Conservation (phyloP, 2,888 invertebrate species). For the Dilophus febrilis region DNA sequence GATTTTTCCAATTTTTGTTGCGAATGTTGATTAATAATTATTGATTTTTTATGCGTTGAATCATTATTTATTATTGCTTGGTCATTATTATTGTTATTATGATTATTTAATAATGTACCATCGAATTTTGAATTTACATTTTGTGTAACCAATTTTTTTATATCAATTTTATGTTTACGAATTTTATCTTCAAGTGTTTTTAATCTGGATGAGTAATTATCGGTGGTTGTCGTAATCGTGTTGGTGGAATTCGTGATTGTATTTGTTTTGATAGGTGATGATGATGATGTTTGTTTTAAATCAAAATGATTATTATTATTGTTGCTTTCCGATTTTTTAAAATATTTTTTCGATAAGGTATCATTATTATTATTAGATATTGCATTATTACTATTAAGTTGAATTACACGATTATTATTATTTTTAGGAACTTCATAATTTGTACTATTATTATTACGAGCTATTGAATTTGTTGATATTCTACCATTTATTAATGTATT, state of each 20-base stretch:
- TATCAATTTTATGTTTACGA: constrained; percentile 19
- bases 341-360: background rate
- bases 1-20: background rate
- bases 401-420: no score
- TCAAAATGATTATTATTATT: background rate
- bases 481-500: no score
- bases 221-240: no score
- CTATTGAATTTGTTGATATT: background rate
- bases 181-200: constrained; percentile 19
- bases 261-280: no score
- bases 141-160: constrained; percentile 15
- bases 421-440: background rate
- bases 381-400: no score
- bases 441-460: background rate
- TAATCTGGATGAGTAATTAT: constrained; percentile 18
- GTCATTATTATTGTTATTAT: background rate
- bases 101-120: background rate
- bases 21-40: background rate
- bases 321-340: background rate
- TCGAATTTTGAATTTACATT: background rate
- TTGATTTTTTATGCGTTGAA: background rate
- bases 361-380: background rate
- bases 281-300: background rate
- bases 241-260: no score
- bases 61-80: no score